A percentile compares a stretch with the other conserved stretches of the same genome.
phyloP scores from a whole-genome alignment of 1,140 invertebrate genomes.

The Conus ventricosus region DNA sequence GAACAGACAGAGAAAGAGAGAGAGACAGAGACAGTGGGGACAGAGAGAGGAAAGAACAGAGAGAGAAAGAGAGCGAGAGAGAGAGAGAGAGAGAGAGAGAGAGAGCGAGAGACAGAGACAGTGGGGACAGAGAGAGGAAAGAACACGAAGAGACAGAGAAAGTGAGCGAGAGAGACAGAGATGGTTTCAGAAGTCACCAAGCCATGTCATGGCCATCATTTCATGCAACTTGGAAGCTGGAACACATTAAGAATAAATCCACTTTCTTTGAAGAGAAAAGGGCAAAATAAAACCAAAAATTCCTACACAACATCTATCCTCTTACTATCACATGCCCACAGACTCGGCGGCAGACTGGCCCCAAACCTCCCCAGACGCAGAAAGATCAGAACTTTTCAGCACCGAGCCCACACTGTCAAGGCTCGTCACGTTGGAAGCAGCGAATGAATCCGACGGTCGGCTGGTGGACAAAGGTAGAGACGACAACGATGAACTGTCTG shows the following conservation, averaged over 20 bases:
- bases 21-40: background rate
- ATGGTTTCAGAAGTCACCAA: background rate
- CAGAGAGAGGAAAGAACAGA: background rate
- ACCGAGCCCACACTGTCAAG: background rate
- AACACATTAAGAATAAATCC: background rate
- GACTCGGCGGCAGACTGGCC: background rate
- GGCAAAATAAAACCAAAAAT: background rate
- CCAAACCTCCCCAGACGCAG: background rate
- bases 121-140: background rate
- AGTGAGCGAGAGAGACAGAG: background rate
- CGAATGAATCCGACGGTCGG: background rate
- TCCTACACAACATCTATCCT: background rate
- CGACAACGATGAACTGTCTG: background rate
- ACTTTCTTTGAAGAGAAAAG: background rate
- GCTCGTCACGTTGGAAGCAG: background rate
- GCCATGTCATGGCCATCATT: background rate
- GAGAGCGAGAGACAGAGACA: background rate
- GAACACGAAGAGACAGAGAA: background rate
- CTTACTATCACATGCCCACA: background rate
- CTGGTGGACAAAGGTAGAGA: background rate
- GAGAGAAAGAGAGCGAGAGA: background rate
- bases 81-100: background rate
- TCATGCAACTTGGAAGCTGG: background rate
- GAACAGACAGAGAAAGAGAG: constrained; percentile 6
- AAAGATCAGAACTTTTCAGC: constrained; percentile 1